phyloP scores from a whole-genome alignment of 2,888 invertebrate genomes.

The Julus scanicus region DNA sequence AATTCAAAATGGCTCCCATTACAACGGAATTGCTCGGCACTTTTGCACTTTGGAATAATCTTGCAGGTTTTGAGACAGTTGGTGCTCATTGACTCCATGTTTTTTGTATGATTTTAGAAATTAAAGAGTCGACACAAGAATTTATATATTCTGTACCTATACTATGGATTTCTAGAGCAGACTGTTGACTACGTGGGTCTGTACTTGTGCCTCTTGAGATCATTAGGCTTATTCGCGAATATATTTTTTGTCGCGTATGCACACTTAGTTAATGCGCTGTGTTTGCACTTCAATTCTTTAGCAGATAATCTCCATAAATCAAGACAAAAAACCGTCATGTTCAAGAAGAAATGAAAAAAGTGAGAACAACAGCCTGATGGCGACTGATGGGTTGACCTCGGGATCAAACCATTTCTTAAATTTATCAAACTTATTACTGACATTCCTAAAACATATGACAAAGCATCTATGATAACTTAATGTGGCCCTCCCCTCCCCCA shows the following conservation, averaged over 20 bases:
- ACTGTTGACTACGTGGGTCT: neutral
- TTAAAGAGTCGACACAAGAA: too few relatives aligned
- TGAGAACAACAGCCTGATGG: conserved; percentile 33
- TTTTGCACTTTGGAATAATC: neutral
- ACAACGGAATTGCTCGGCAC: neutral
- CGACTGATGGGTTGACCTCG: conserved; percentile 19
- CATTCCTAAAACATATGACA: conserved; percentile 25
- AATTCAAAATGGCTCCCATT: neutral
- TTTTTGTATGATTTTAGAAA: too few relatives aligned
- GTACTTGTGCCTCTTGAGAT: neutral
- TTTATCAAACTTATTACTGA: neutral
- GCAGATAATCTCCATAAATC: conserved; percentile 33
- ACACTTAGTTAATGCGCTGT: conserved; percentile 26
- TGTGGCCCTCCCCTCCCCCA: neutral
- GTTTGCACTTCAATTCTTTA: conserved; percentile 21
- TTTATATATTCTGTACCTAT: too few relatives aligned
- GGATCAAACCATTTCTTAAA: conserved; percentile 33
- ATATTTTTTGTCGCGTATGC: neutral
- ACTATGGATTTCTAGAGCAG: neutral
- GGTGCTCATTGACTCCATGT: too few relatives aligned
- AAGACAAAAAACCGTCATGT: conserved; percentile 23
- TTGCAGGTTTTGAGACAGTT: neutral
- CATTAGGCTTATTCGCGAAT: conserved; percentile 2
- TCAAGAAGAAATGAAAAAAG: neutral
- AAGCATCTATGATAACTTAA: neutral